These are phyloP conservation scores for Leptodactylus fallax DNA, from an alignment of 2,797 vertebrate genomes.

Conservation along the genomic window DNA sequence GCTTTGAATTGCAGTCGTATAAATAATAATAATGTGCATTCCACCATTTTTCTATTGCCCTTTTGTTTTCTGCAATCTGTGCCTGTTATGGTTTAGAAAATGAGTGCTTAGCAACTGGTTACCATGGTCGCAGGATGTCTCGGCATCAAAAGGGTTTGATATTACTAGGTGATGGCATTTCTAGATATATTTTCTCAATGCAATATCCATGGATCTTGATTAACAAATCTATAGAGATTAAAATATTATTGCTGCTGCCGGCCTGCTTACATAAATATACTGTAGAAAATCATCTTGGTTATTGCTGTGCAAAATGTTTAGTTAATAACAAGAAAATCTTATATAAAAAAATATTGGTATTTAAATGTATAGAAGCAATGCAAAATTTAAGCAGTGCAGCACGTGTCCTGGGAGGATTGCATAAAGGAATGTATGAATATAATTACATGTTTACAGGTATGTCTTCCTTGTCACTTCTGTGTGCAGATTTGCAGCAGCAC, in stretches of 20 bases:
- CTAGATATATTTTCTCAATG: slow-evolving; percentile 16
- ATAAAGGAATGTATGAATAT: neutral
- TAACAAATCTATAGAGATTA: slow-evolving; percentile 6
- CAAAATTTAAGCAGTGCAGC: neutral
- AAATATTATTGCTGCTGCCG: neutral
- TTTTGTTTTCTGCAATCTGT: slow-evolving; percentile 56
- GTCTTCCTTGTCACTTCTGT: neutral
- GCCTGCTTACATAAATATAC: neutral
- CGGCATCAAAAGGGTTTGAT: slow-evolving; percentile 25
- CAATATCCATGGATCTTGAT: slow-evolving; percentile 20
- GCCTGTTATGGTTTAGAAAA: slow-evolving; percentile 10
- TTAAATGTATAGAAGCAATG: neutral
- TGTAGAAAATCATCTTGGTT: neutral
- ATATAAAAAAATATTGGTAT: neutral
- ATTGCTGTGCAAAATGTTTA: neutral
- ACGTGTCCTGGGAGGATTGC: neutral
- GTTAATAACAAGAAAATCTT: neutral
- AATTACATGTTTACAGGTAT: neutral
- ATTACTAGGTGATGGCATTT: slow-evolving; percentile 33
- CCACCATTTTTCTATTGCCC: neutral
- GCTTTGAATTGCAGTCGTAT: neutral
- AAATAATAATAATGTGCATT: slow-evolving; percentile 4
- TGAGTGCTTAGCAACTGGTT: slow-evolving; percentile 39
- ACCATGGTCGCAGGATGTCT: slow-evolving; percentile 29
- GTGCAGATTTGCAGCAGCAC: neutral